Base-by-base conservation (phyloP, 2,888 invertebrate genomes). In the Strigamia crassipes region DNA sequence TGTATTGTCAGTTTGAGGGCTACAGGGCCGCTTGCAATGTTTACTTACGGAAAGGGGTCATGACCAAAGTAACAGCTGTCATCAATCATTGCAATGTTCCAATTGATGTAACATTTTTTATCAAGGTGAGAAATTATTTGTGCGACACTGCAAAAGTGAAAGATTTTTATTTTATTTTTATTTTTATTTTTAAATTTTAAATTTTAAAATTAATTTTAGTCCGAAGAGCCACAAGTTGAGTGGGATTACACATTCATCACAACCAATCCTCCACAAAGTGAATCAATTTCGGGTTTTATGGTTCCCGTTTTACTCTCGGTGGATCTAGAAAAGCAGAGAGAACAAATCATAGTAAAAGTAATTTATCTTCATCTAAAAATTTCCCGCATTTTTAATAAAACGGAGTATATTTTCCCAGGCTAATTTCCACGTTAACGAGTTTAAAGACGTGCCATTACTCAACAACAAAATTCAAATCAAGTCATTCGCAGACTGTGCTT, bases 11-110 rank as follows among this genome's bases (percentile, higher is more conserved):
- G 23, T 83, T 83, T 23, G 78, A 78, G n/a, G 41, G 78, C 13
- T 83, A 81, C 42, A 34, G 78, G 18, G 81, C 83, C 0, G 38
- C 42, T 10, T 83, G 83, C 41, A 38, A 38, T 21, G 81, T 83
- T 18, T 34, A 81, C 10, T 56, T 83, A 42, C 10, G 34, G 15
- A 66, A 82, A 8, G 21, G 38, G 31, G 21, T 79, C 18, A 78
- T 78, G 38, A 79, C 61, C 21, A 81, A 83, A n/a, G 31, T 79
- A 6, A 83, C 83, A 34, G 81, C 51, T 31, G 61, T 83, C 23
- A 51, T 83, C 41, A 83, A 82, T 78, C 83, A 83, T 41, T 83
- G 83, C 78, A 81, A 83, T 38, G 79, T 79, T n/a, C 83, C 83
- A 5, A 81, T 82, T 38, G 83, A 83, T 78, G 79, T 83, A 34